A percentile compares a stretch with the other conserved stretches of the same genome.
Conservation (phyloP, 2,797 vertebrate genomes). For the Limnodromus scolopaceus region DNA sequence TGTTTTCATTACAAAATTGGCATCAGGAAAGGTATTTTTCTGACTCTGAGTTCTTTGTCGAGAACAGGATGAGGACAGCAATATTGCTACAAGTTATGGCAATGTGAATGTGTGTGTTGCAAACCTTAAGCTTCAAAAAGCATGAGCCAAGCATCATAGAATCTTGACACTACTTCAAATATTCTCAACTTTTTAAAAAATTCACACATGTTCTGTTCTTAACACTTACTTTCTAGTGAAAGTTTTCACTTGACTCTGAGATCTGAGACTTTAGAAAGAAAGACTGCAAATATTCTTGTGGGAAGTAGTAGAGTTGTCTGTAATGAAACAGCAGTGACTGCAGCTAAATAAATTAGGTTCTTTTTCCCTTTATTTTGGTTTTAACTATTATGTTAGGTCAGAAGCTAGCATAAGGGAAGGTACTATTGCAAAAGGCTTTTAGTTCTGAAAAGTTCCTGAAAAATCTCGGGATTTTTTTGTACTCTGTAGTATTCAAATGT, state of each 20-base stretch:
- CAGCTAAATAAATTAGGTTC: not conserved
- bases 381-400: not conserved
- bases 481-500: not conserved
- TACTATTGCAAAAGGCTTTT: not conserved
- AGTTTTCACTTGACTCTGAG: slow-evolving; percentile 11
- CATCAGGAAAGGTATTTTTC: not conserved
- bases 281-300: not conserved
- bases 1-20: not conserved
- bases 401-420: not conserved
- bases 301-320: not conserved
- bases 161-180: slow-evolving; percentile 11
- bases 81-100: not conserved
- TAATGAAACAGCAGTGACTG: not conserved
- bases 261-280: not conserved
- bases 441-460: not conserved
- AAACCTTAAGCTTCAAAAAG: not conserved
- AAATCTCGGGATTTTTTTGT: not conserved
- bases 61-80: not conserved
- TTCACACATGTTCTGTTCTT: not conserved
- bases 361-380: not conserved
- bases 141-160: slow-evolving; percentile 11
- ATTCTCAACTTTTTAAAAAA: not conserved
- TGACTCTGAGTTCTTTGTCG: not conserved
- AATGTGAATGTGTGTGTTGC: not conserved
- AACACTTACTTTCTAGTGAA: not conserved